Conservation (phyloP, 1,140 invertebrate species). For the Drosophila ironensis region DNA sequence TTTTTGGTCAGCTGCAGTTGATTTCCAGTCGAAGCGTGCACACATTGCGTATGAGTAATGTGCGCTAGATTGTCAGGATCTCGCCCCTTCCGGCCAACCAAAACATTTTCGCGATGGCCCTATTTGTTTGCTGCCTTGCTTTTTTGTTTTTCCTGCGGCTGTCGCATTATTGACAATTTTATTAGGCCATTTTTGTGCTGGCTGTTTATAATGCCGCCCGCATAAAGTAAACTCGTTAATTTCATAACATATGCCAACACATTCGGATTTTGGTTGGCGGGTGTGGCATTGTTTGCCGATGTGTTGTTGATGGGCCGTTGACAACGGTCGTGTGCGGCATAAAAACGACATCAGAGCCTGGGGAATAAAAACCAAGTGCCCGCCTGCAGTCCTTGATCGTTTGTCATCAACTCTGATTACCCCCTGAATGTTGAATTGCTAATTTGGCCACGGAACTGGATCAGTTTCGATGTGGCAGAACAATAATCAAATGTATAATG, state of each 20-base stretch:
- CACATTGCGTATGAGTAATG: conserved; percentile 65
- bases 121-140: conserved; percentile 18
- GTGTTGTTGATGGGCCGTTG: conserved; percentile 34
- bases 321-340: conserved; percentile 25
- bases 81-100: conserved; percentile 12
- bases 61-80: no score
- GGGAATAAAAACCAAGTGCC: conserved; percentile 24
- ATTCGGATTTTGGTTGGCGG: conserved; percentile 1
- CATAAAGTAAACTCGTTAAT: conserved; percentile 66
- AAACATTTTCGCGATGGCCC: background rate
- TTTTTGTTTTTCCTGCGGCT: conserved; percentile 8
- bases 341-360: conserved; percentile 32
- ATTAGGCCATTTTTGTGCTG: conserved; percentile 56
- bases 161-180: conserved; percentile 68
- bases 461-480: background rate
- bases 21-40: conserved; percentile 38
- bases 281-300: conserved; percentile 4
- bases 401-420: conserved; percentile 33
- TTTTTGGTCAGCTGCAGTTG: conserved; percentile 65
- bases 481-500: background rate
- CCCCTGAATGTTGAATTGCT: conserved; percentile 16
- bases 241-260: conserved; percentile 54
- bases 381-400: conserved; percentile 23
- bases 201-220: conserved; percentile 41
- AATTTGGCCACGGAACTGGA: background rate